Base-by-base conservation (phyloP, 1,140 invertebrate genomes). In the Papilio polyxenes region DNA sequence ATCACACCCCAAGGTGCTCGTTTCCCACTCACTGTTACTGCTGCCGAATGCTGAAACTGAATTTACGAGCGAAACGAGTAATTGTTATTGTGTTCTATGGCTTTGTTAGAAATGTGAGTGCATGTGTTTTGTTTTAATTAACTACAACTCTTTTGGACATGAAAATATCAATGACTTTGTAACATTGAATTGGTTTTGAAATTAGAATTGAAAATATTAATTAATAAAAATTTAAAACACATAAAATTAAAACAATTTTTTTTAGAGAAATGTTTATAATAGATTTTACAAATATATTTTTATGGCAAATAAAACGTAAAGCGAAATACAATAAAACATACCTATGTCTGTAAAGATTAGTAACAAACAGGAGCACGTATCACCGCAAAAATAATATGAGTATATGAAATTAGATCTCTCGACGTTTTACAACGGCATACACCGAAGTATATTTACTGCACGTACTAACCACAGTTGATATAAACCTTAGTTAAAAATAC, bases 381-480 rank as follows among this genome's bases (percentile, higher is more conserved):
- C 65, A 72, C 13, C 65, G 31, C 65, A 72, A 72, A 37, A 72
- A 72, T 72, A 40, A 72, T 40, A 23, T 37, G 11, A 40, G 65
- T 72, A 72, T 72, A 72, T 72, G 65, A 72, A 72, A 72, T 72
- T 72, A 72, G 65, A 72, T 72, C 65, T 17, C 65, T 72, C 65
- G 65, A 72, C 65, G 37, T 72, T 72, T 72, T 72, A 72, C 65
- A 37, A 37, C 65, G 9, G 20, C 23, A 15, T 72, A 37, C 9
- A 72, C 31, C 31, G 31, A 40, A 72, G 65, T 37, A 72, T 72
- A 72, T 72, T 72, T 72, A 37, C 65, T 37, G 65, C 65, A 72
- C 65, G 65, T 72, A 65, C 62, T 65, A 37, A 72, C 65, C 65
- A 65, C 62, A 72, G 65, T 40, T 31, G 65, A 72, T 72, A 72